These are phyloP conservation scores for Plecotus auritus DNA, from an alignment of 2,113 vertebrate genomes.

Conservation along the genomic window DNA sequence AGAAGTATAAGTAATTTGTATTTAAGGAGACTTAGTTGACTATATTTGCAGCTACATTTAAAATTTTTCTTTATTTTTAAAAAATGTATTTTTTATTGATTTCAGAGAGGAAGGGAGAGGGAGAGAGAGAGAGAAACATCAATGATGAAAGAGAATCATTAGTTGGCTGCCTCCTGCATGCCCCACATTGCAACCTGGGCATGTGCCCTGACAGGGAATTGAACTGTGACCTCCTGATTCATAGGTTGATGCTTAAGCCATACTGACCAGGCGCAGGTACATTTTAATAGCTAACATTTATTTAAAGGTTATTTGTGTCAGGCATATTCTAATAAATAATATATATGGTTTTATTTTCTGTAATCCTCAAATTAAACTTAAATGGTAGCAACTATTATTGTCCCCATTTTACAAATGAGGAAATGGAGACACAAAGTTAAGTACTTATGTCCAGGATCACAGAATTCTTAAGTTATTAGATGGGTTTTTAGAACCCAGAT, in stretches of 20 bases:
- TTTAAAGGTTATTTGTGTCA: slow-evolving; percentile 32
- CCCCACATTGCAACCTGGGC: no score
- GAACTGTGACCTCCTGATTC: no score
- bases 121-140: no score
- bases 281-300: slow-evolving; percentile 31
- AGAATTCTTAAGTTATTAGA: background rate
- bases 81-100: no score
- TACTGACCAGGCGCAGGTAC: background rate
- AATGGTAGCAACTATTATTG: background rate
- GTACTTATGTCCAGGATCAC: background rate
- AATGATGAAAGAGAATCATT: no score
- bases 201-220: no score
- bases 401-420: background rate
- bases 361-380: background rate
- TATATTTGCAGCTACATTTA: slow-evolving; percentile 12
- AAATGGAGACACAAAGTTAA: slow-evolving; percentile 10
- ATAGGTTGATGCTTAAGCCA: no score
- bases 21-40: slow-evolving; percentile 12
- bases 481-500: background rate
- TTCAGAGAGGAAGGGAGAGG: no score
- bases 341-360: slow-evolving; percentile 14
- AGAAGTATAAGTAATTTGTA: background rate
- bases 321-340: slow-evolving; percentile 19
- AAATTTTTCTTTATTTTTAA: no score
- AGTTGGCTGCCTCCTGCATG: no score